Base-by-base conservation (phyloP, 2,888 invertebrate genomes). In the Nemoura dubitans region DNA sequence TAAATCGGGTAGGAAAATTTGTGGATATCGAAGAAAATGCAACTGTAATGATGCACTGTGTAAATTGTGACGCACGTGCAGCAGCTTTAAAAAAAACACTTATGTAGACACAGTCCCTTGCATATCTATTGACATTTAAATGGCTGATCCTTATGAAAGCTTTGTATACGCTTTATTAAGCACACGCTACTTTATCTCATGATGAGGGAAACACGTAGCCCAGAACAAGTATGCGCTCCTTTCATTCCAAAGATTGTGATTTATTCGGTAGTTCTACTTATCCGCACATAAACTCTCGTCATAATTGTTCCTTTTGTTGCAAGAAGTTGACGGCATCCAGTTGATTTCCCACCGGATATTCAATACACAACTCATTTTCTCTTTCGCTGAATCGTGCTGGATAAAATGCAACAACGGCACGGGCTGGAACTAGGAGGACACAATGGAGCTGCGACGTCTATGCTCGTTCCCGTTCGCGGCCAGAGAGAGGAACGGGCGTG, bases 301-400 rank as follows among this genome's bases (percentile, higher is more conserved):
- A 59, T 59, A 59, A 59, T 59, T 59, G 59, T 59, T 59, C 21
- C 59, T 59, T 16, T 59, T 59, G 59, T 59, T 21, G 21, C 21
- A 59, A 59, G 10, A 59, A 59, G 59, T 59, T 16, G 59, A 59
- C 59, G 14, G 59, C 59, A 21, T 59, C 21, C 2, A 59, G 14
- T 16, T 59, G 59, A 59, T 59, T 59, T 59, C 59, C 59, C 59
- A 59, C 59, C 59, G 59, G 59, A 59, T 59, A 59, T 59, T 59
- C 59, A 59, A 59, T 59, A 59, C 59, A 59, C 16, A 59, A 21
- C 59, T 21, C 21, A 21, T 59, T 59, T 59, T 59, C 59, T 21
- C 36, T 21, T 3, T 59, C 59, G 59, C 21, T 14, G 10, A 14
- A 59, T 3, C 59, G 10, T 10, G 59, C 2, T 7, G 59, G 14